Evolutionary conservation across 1,140 invertebrate species (phyloP), one percentile per base, ranked within the genome.

Genomic region (Thaumatotibia leucotreta): DNA sequence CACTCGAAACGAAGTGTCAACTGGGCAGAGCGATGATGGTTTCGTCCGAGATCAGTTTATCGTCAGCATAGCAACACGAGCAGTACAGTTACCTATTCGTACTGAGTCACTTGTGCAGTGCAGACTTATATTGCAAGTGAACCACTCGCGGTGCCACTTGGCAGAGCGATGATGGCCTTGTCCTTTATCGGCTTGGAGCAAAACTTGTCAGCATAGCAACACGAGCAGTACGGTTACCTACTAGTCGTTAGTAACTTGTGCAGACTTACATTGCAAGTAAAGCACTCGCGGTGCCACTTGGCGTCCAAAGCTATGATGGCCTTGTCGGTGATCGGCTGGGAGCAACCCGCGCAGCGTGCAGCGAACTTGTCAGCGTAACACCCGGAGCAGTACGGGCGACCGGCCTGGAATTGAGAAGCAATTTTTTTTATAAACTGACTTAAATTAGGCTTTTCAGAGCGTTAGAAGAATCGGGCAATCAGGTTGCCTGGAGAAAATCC

Each of bases 311-410:
- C 94, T 49, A 94, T 91, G 68, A 95, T 92, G 10, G 94, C 93
- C 74, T 93, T 93, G 67, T 96, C 95, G 27, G 93, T 94, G 70
- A 98, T 97, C 4, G 96, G 94, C 67, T 93, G 85, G 22, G 84
- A 83, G 89, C 97, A 97, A 24, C 94, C 93, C 45, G 93, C 93
- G 91, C 96, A 97, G 67, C 95, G 94, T 2, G 96, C 94, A 1
- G 96, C 96, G 91, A 97, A 97, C 77, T 95, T 93, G 62, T 94
- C 92, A 72, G 96, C 94, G 81, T 95, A 97, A 83, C 96, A 96
- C 29, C 90, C 80, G 24, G 93, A 92, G 83, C 96, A 97, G 81
- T 95, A 96, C 11, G 96, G 94, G 27, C 93, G 91, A 0, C 93
- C 94, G 66, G 95, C 93, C 84, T 89, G 77, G 1, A 73, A 45